Percentiles rank a stretch among this genome's conserved stretches.
phyloP scores from a whole-genome alignment of 1,140 invertebrate genomes.

The Dysdera silvatica region DNA sequence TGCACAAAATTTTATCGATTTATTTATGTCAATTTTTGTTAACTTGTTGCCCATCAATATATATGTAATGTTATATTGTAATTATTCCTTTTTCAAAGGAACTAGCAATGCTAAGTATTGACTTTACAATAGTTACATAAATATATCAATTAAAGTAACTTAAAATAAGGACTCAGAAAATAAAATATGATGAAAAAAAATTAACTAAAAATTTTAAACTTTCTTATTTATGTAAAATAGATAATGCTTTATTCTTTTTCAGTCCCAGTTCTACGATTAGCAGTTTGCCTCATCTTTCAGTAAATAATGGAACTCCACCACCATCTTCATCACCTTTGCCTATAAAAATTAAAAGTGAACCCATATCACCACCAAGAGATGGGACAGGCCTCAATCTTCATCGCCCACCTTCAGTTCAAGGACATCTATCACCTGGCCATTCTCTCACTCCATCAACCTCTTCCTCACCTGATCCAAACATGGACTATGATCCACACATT shows the following conservation, averaged over 20 bases:
- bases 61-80: too few relatives aligned
- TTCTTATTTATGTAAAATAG: too few relatives aligned
- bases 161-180: too few relatives aligned
- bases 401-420: slow-evolving; percentile 32
- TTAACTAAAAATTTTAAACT: too few relatives aligned
- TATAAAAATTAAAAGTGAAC: slow-evolving; percentile 89
- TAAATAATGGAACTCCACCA: slow-evolving; percentile 75
- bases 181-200: too few relatives aligned
- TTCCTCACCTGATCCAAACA: slow-evolving; percentile 44
- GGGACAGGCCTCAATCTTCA: slow-evolving; percentile 44
- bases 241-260: neutral
- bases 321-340: slow-evolving; percentile 62
- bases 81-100: too few relatives aligned
- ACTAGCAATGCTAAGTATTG: too few relatives aligned
- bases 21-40: too few relatives aligned
- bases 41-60: too few relatives aligned
- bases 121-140: too few relatives aligned
- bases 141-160: too few relatives aligned
- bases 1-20: too few relatives aligned
- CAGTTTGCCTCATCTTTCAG: slow-evolving; percentile 51
- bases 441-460: slow-evolving; percentile 37
- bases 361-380: slow-evolving; percentile 77
- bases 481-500: slow-evolving; percentile 62
- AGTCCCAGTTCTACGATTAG: slow-evolving; percentile 27
- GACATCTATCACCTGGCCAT: slow-evolving; percentile 53